Conservation (phyloP, 2,797 vertebrate species). For the Lagodon rhomboides region DNA sequence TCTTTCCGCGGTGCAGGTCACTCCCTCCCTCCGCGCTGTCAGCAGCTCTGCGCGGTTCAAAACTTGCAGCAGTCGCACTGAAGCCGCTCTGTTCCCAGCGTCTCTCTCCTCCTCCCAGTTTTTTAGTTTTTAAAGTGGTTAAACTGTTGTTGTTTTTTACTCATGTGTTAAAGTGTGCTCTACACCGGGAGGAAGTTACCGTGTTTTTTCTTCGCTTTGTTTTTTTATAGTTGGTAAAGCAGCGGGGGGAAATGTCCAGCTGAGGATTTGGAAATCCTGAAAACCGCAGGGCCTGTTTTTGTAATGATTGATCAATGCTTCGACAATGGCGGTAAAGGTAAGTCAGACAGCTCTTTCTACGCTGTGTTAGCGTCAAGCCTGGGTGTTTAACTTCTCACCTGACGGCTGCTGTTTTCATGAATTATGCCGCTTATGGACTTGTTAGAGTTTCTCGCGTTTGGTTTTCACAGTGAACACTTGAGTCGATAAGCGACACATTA, state of each 20-base stretch:
- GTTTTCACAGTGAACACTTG: constrained; percentile 16
- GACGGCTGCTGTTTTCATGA: constrained; percentile 13
- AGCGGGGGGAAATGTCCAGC: constrained; percentile 81
- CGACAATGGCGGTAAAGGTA: constrained; percentile 87
- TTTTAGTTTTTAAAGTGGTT: constrained; percentile 24
- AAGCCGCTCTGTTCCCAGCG: neutral
- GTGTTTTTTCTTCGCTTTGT: constrained; percentile 61
- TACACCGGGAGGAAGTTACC: constrained; percentile 46
- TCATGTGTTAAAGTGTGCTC: constrained; percentile 57
- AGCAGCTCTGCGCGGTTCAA: constrained; percentile 51
- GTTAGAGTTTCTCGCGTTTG: constrained; percentile 46
- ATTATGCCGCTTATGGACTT: constrained; percentile 9
- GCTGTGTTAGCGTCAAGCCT: neutral
- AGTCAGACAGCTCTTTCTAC: constrained; percentile 20
- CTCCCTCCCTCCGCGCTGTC: constrained; percentile 66
- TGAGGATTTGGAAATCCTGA: constrained; percentile 77
- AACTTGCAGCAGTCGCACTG: constrained; percentile 39
- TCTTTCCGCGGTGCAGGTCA: constrained; percentile 58
- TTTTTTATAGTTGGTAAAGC: constrained; percentile 34
- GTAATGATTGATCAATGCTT: constrained; percentile 83
- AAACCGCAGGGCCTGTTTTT: constrained; percentile 74
- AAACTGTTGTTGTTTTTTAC: constrained; percentile 27
- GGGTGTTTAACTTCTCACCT: neutral
- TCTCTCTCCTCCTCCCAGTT: neutral
- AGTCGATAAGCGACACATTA: constrained; percentile 13